Evolutionary conservation across 1,140 invertebrate genomes (phyloP), one percentile per base, ranked within the genome.

Genomic region (Matsumurasca onukii): DNA sequence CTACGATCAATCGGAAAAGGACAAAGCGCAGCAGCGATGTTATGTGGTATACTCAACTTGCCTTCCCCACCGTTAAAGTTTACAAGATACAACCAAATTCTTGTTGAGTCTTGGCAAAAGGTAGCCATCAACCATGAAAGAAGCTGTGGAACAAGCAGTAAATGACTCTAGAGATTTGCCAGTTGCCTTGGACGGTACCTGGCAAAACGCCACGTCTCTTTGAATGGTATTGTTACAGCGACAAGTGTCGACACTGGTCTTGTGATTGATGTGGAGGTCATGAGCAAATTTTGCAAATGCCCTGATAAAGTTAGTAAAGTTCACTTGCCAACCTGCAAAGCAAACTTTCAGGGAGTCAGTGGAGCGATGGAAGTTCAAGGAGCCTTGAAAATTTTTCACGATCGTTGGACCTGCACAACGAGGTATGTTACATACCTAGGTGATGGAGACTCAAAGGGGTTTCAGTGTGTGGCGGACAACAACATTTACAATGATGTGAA

Each of bases 311-410:
- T 13, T 3, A 15, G 2, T 13, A 34, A 69, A 25, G 39, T n/a
- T 12, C 31, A 67, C 24, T 30, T 48, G 67, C 2, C 57, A 3
- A 15, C 29, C 12, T 73, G 73, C 59, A 20, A 48, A 17, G 69
- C 45, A 25, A 75, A 75, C 66, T 71, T 70, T 48, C 20, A 20
- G 39, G 68, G 70, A 51, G 70, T 52, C 30, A 71, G 70, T 65
- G 73, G 65, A 48, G 68, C 66, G 59, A 73, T 73, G 73, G 72
- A 74, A 51, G 67, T 70, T 17, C 59, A 63, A 20, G 68, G 70
- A 30, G 67, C 69, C 27, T 34, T 67, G 51, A 61, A 73, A 66
- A 73, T 74, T 27, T 70, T 70, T 29, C 66, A 45, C 39, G 70
- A 30, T 74, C 66, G 15, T 22, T 52, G 30, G 29, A 52, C 49